Base-by-base conservation (phyloP, 2,797 vertebrate genomes). In the Gymnothorax reevesii region DNA sequence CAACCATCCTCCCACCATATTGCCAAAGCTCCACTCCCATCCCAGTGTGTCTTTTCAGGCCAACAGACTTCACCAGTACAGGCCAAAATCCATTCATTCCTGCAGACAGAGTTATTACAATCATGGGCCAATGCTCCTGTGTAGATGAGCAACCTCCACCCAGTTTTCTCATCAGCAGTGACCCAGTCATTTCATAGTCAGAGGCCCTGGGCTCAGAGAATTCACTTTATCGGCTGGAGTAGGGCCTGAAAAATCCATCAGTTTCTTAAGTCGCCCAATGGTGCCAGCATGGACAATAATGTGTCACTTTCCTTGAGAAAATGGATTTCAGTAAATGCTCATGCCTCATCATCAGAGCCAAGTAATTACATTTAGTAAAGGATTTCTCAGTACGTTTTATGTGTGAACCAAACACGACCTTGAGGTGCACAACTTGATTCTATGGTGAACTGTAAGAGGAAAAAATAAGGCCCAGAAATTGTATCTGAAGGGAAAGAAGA, bases 101-200 rank as follows among this genome's bases (percentile, higher is more conserved):
- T 0, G n/a, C 20, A 55, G 79, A 57, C 17, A 52, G 54, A 82
- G 79, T n/a, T 25, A 82, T 57, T 57, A 54, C 49, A 2, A 57
- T 57, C 54, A 20, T 54, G 8, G 17, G 2, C 0, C 54, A 0
- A 20, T 20, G 22, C 33, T 79, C 49, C 17, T 15, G 17, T 54
- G 79, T 7, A 52, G 42, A n/a, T 82, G 79, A 82, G 80, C 57
- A 79, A 5, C 80, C 57, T 55, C 80, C 13, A 82, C 57, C 80
- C 55, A 6, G 27, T 57, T 82, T 59, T 22, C 80, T 27, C 80
- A 13, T 25, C 17, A 4, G 49, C 49, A 7, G 17, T 54, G 75
- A 79, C 75, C 49, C 49, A 12, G 22, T 79, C 7, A 17, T n/a
- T 22, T 79, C n/a, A 10, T 27, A 49, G 42, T 42, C 33, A 42